Percentiles rank a stretch among this genome's conserved stretches.
phyloP scores from a whole-genome alignment of 2,797 vertebrate genomes.

The Myripristis murdjan region DNA sequence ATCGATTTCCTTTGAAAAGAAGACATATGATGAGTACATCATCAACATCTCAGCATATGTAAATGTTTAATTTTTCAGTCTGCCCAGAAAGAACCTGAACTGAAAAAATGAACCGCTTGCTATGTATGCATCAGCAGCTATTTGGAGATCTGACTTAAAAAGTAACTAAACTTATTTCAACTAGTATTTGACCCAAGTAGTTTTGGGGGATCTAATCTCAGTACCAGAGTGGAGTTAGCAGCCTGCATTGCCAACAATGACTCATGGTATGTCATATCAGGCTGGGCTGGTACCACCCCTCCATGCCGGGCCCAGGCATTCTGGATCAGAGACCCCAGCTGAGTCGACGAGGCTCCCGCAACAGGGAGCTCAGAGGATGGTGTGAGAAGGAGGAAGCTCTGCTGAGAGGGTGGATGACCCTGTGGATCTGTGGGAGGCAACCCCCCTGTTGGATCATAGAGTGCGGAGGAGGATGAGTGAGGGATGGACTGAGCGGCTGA shows the following conservation, averaged over 20 bases:
- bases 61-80: slow-evolving; percentile 4
- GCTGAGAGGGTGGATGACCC: slow-evolving; percentile 91
- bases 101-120: not conserved
- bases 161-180: slow-evolving; percentile 35
- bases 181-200: slow-evolving; percentile 64
- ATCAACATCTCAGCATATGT: no score
- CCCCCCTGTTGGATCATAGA: slow-evolving; percentile 64
- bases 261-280: slow-evolving; percentile 84
- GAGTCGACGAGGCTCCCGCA: slow-evolving; percentile 85
- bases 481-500: slow-evolving; percentile 86
- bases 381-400: slow-evolving; percentile 82
- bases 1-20: not conserved
- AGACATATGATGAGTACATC: not conserved
- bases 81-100: not conserved
- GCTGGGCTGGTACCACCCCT: slow-evolving; percentile 75
- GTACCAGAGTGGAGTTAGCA: slow-evolving; percentile 84
- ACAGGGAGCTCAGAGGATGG: slow-evolving; percentile 84
- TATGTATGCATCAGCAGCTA: not conserved
- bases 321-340: slow-evolving; percentile 90
- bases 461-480: slow-evolving; percentile 63
- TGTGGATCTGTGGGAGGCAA: slow-evolving; percentile 70
- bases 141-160: slow-evolving; percentile 28
- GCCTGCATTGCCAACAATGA: slow-evolving; percentile 83
- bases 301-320: slow-evolving; percentile 82
- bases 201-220: slow-evolving; percentile 67